A percentile compares a stretch with the other conserved stretches of the same genome.
These are phyloP conservation scores for Mohoua ochrocephala DNA, from an alignment of 2,113 vertebrate species.

Conservation along the genomic window DNA sequence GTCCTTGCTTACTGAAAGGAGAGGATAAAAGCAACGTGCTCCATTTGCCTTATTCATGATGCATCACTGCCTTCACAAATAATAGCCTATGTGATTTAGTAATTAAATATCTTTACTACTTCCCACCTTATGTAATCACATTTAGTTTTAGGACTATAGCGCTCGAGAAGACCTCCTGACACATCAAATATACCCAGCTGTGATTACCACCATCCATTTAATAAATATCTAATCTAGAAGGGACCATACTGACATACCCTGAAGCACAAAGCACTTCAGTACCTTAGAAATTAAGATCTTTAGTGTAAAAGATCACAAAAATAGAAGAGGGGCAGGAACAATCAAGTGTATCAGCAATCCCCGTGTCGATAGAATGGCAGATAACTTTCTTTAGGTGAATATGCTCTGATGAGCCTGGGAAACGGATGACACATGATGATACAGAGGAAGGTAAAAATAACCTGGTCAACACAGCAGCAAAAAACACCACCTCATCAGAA, in stretches of 20 bases:
- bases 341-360: neutral
- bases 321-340: neutral
- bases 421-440: neutral
- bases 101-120: constrained; percentile 41
- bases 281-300: constrained; percentile 7
- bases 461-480: neutral
- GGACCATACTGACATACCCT: neutral
- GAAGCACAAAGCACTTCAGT: neutral
- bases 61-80: neutral
- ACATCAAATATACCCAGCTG: neutral
- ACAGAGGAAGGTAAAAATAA: constrained; percentile 2
- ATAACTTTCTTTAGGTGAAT: constrained; percentile 14
- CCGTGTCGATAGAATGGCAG: neutral
- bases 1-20: neutral
- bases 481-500: constrained; percentile 1
- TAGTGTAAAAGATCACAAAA: neutral
- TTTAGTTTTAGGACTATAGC: neutral
- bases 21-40: neutral
- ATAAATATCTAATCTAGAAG: neutral
- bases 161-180: neutral
- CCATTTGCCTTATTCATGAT: constrained; percentile 1
- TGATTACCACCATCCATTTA: neutral
- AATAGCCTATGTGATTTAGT: constrained; percentile 15
- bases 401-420: neutral
- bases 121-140: neutral